Percentiles rank a stretch among this genome's conserved stretches.
phyloP scores from a whole-genome alignment of 92 coral and sea anemone genomes.

The Zoanthus gigantus region DNA sequence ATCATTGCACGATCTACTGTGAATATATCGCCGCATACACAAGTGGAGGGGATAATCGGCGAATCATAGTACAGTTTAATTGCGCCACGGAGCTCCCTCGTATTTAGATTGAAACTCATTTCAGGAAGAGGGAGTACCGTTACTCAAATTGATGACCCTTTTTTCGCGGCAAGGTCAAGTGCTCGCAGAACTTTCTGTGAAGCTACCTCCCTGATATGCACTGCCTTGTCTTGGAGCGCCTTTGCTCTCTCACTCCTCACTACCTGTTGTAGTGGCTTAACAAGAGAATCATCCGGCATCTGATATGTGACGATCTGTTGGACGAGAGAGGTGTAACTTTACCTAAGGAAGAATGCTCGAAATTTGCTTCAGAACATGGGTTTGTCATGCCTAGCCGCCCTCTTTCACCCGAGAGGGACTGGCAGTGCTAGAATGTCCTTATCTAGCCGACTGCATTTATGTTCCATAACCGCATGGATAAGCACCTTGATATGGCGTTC shows the following conservation, averaged over 20 bases:
- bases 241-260: conserved; percentile 29
- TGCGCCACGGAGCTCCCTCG: conserved; percentile 32
- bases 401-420: conserved; percentile 28
- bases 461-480: background rate
- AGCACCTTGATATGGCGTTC: conserved; percentile 40
- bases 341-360: background rate
- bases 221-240: conserved; percentile 21
- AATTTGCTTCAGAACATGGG: background rate
- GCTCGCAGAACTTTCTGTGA: conserved; percentile 45
- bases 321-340: conserved; percentile 15
- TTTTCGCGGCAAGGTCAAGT: conserved; percentile 28
- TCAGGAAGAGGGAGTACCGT: conserved; percentile 55
- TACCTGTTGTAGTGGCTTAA: conserved; percentile 39
- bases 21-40: background rate
- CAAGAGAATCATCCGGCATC: conserved; percentile 46
- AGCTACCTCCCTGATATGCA: conserved; percentile 33
- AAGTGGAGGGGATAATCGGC: background rate
- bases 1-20: background rate
- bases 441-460: background rate
- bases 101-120: conserved; percentile 40
- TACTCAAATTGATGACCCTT: conserved; percentile 44
- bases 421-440: conserved; percentile 23
- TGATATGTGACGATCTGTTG: conserved; percentile 53
- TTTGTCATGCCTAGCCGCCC: conserved; percentile 5
- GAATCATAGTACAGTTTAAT: conserved; percentile 30